A percentile compares a stretch with the other conserved stretches of the same genome.
phyloP scores from a whole-genome alignment of 37 sponge, comb jelly and placozoan genomes.

The Bolinopsis microptera region DNA sequence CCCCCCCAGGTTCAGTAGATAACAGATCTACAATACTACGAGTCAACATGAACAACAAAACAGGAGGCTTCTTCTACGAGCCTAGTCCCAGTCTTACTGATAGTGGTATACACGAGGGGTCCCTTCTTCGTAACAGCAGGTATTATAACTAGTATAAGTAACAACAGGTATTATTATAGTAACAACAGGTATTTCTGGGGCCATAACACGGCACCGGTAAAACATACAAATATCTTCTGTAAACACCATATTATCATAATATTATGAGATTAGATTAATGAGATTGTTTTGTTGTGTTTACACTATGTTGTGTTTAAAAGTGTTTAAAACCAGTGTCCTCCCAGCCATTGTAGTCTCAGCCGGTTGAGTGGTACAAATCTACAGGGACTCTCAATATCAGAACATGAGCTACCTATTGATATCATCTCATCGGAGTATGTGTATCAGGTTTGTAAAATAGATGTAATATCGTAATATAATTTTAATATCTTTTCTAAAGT shows the following conservation, averaged over 20 bases:
- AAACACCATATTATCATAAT: too few relatives aligned
- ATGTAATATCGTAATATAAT: too few relatives aligned
- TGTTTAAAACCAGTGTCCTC: too few relatives aligned
- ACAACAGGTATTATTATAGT: not conserved
- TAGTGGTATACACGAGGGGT: not conserved
- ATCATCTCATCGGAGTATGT: slow-evolving; percentile 26
- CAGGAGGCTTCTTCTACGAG: slow-evolving; percentile 55
- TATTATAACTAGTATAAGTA: not conserved
- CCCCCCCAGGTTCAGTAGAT: not conserved
- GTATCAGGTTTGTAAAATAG: slow-evolving; percentile 38
- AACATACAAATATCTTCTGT: too few relatives aligned
- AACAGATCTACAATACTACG: not conserved
- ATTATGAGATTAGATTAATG: too few relatives aligned
- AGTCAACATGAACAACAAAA: slow-evolving; percentile 32
- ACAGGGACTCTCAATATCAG: not conserved
- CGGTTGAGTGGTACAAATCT: not conserved
- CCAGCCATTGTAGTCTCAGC: not conserved
- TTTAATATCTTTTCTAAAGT: too few relatives aligned
- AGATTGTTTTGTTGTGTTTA: too few relatives aligned
- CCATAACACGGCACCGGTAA: too few relatives aligned
- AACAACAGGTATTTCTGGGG: not conserved
- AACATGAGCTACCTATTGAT: not conserved
- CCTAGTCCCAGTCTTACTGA: not conserved
- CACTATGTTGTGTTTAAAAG: too few relatives aligned
- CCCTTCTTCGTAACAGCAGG: not conserved